Percentiles rank a stretch among this genome's conserved stretches.
Evolutionary conservation across 2,888 invertebrate species (phyloP).

Genomic region (Dasysyrphus tricinctus): DNA sequence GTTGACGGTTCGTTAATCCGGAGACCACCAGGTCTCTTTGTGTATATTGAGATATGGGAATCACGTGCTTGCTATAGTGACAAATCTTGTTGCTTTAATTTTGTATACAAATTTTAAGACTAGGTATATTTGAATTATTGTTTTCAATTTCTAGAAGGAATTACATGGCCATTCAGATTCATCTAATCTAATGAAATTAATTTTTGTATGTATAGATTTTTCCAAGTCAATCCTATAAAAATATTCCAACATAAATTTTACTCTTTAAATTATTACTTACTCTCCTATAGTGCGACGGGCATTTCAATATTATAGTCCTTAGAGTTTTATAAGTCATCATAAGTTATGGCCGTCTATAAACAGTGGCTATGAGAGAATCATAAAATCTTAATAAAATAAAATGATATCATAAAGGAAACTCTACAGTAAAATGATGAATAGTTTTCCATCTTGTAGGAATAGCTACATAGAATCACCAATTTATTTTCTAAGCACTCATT

Average conservation of each 20-base stretch:
- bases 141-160: too few species aligned
- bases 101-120: too few species aligned
- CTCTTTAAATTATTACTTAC: background rate
- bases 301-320: background rate
- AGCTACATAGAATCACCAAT: background rate
- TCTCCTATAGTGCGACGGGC: background rate
- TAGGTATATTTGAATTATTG: too few species aligned
- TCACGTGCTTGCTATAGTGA: too few species aligned
- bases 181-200: background rate
- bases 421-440: background rate
- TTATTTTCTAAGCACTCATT: background rate
- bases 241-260: background rate
- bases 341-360: background rate
- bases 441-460: background rate
- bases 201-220: background rate
- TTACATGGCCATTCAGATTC: background rate
- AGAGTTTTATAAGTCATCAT: conserved; percentile 2
- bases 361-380: background rate
- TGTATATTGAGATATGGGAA: too few species aligned
- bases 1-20: too few species aligned
- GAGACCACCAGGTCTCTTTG: too few species aligned
- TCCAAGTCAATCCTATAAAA: background rate
- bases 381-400: conserved; percentile 6
- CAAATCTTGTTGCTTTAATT: too few species aligned
- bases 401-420: background rate